Percentiles rank a stretch among this genome's conserved stretches.
Conservation (phyloP, 2,113 vertebrate species). For the Sinocyclocheilus maitianheensis region DNA sequence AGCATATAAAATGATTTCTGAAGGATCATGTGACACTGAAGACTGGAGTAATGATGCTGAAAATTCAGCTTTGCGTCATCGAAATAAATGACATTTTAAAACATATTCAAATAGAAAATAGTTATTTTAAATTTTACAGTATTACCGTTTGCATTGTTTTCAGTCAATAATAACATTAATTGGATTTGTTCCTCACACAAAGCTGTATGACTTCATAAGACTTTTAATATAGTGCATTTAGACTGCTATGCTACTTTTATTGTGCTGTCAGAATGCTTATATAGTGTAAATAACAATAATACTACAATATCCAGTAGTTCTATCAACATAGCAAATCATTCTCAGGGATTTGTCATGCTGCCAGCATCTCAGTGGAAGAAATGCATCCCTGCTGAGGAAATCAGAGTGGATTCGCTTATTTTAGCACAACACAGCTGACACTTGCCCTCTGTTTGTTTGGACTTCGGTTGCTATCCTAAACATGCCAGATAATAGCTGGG, state of each 20-base stretch:
- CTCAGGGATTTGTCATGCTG: neutral
- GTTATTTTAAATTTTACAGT: too few relatives aligned
- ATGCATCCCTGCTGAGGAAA: conserved; percentile 19
- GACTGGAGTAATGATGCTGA: neutral
- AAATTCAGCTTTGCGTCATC: neutral
- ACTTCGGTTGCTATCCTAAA: conserved; percentile 13
- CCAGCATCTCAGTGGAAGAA: conserved; percentile 3
- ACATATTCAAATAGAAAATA: neutral
- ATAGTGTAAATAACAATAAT: neutral
- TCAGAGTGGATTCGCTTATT: conserved; percentile 21
- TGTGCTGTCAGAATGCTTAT: neutral
- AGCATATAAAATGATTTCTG: neutral
- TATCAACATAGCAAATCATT: neutral
- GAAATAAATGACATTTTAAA: too few relatives aligned
- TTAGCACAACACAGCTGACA: conserved; percentile 41
- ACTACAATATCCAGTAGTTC: neutral
- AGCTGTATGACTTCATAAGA: neutral
- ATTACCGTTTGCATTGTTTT: too few relatives aligned
- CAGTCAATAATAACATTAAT: neutral
- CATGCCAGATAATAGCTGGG: conserved; percentile 4
- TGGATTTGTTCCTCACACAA: neutral
- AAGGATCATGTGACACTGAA: neutral
- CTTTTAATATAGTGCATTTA: neutral
- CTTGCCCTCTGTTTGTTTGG: conserved; percentile 36
- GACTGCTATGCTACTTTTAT: neutral